These are phyloP conservation scores for Alethe castanea DNA, from an alignment of 2,113 vertebrate species.

Conservation along the genomic window DNA sequence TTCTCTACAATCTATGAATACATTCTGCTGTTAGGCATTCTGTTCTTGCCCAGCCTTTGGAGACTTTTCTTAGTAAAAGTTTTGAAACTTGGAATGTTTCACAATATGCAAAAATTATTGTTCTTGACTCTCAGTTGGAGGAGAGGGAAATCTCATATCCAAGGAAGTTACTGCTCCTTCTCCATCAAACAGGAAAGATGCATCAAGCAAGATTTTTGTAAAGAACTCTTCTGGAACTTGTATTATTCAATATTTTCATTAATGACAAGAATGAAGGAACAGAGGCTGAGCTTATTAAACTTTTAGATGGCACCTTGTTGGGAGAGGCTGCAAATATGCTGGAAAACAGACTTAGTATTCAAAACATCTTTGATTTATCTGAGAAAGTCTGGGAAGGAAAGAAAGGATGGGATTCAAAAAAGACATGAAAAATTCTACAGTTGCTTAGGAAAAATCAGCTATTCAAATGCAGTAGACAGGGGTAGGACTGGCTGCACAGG, in stretches of 20 bases:
- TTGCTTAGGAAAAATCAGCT: neutral
- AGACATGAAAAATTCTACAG: conserved; percentile 9
- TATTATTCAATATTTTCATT: conserved; percentile 15
- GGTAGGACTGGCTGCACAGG: neutral
- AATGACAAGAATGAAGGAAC: neutral
- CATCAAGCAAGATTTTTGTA: neutral
- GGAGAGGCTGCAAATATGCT: neutral
- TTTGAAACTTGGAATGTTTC: neutral
- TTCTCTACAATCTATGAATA: neutral
- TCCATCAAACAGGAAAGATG: neutral
- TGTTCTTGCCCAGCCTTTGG: neutral
- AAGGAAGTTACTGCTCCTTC: neutral
- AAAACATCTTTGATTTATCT: conserved; percentile 17
- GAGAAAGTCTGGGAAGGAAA: neutral
- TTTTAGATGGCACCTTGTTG: neutral
- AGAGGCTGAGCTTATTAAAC: conserved; percentile 1
- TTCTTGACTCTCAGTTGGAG: neutral
- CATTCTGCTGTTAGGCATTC: neutral
- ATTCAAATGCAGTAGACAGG: neutral
- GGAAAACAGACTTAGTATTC: conserved; percentile 12
- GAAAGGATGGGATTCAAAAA: neutral
- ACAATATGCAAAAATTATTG: neutral
- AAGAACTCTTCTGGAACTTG: neutral
- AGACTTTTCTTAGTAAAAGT: neutral
- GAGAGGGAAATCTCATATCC: neutral